Base-by-base conservation (phyloP, 2,113 vertebrate genomes). In the Paramisgurnus dabryanus region DNA sequence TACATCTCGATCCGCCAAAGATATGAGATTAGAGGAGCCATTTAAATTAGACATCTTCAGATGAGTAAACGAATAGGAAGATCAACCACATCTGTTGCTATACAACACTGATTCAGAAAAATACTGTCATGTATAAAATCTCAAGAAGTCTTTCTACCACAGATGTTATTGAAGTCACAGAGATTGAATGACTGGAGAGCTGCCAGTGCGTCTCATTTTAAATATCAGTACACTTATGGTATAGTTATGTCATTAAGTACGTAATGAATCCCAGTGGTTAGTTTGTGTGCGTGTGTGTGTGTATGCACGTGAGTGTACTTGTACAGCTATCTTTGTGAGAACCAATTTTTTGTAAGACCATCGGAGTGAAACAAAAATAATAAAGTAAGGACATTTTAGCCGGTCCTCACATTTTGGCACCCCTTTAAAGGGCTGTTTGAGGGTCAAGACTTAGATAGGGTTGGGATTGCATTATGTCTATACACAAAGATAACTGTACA, bases 21-120 rank as follows among this genome's bases (percentile, higher is more conserved):
- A 6, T 9, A n/a, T 41, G 3, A 66, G 15, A 27, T 76, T 76
- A 49, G 6, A 66, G 12, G 74, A 40, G 34, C 8, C 34, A 13
- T 17, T 76, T 34, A 76, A 65, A 66, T 49, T 27, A 11, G 74
- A 66, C 74, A 76, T 76, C 9, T 39, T 76, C 7, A 53, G 9
- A 64, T 10, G 3, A 65, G 18, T n/a, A 40, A n/a, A 13, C 18
- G 40, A 58, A 7, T 41, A n/a, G 17, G 2, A 64, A 65, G 27
- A 15, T 45, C 17, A 4, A 65, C 12, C 43, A 39, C 3, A 76
- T 17, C 49, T 11, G 5, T 6, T 41, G 6, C 17, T 53, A 17
- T 61, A 43, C 6, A n/a, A 74, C 49, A 9, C 3, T 6, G 6
- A 34, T 49, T 27, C 10, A 13, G 53, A 53, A 18, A n/a, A 27